A percentile compares a stretch with the other conserved stretches of the same genome.
phyloP scores from a whole-genome alignment of 2,113 vertebrate species.

The Oceanodroma tethys region DNA sequence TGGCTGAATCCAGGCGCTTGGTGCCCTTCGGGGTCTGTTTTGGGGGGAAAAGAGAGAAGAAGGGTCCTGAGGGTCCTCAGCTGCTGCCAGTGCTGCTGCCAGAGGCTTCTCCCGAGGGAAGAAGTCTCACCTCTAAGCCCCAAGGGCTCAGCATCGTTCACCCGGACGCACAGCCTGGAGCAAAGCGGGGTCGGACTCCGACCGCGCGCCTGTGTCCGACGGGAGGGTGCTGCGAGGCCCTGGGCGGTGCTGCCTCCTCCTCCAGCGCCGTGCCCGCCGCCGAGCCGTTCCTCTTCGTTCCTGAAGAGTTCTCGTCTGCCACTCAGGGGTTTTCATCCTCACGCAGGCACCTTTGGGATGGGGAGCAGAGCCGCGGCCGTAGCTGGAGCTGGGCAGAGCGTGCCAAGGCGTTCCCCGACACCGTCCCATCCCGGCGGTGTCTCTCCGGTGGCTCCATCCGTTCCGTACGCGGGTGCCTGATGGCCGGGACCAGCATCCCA shows the following conservation, averaged over 20 bases:
- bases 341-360: accelerated
- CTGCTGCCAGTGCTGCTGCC: background rate
- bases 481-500: background rate
- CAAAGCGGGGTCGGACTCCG: background rate
- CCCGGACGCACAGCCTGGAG: background rate
- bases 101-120: background rate
- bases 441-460: background rate
- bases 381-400: background rate
- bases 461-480: background rate
- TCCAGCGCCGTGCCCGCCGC: accelerated
- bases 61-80: background rate
- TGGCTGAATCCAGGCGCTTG: background rate
- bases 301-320: accelerated
- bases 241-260: background rate
- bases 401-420: accelerated
- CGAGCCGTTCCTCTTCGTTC: accelerated
- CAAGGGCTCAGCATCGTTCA: background rate
- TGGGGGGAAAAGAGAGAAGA: too few relatives aligned
- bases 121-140: too few relatives aligned
- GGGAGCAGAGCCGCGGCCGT: accelerated
- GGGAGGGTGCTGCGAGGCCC: background rate
- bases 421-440: background rate
- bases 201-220: accelerated
- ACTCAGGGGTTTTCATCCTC: background rate
- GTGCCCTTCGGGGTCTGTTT: background rate